Percentiles rank a stretch among this genome's conserved stretches.
These are phyloP conservation scores for Acrobasis suavella DNA, from an alignment of 2,888 invertebrate species.

Conservation along the genomic window DNA sequence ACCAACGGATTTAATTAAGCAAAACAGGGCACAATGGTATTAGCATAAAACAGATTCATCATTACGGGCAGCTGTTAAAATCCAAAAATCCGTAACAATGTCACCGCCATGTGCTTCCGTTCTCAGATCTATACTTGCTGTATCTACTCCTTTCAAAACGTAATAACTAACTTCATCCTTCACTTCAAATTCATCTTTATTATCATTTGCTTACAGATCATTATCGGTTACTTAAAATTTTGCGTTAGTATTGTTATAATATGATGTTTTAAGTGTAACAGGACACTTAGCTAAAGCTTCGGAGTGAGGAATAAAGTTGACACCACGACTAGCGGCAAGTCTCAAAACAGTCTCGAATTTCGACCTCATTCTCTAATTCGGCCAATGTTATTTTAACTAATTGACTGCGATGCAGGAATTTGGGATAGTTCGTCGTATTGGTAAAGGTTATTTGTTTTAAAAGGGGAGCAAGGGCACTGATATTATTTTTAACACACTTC, in stretches of 20 bases:
- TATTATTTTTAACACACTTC: background rate
- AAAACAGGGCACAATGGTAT: conserved; percentile 18
- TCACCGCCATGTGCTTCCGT: conserved; percentile 37
- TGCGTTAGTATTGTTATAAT: conserved; percentile 24
- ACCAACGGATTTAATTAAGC: conserved; percentile 19
- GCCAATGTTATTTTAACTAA: conserved; percentile 42
- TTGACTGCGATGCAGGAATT: conserved; percentile 28
- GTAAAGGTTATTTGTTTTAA: conserved; percentile 2
- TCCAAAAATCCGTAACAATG: conserved; percentile 34
- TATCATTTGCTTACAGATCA: conserved; percentile 15
- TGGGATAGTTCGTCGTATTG: background rate
- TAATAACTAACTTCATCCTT: conserved; percentile 17
- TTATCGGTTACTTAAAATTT: conserved; percentile 20
- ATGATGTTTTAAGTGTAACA: conserved; percentile 28
- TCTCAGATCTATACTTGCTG: conserved; percentile 30
- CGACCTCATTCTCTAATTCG: conserved; percentile 35
- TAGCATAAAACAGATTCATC: conserved; percentile 20
- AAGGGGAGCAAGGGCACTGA: background rate
- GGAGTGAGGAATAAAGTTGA: conserved; percentile 35
- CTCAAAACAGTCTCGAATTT: conserved; percentile 39
- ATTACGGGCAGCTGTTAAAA: conserved; percentile 34
- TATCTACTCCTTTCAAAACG: conserved; percentile 16
- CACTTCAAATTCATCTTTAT: conserved; percentile 26
- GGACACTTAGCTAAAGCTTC: conserved; percentile 33
- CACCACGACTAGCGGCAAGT: conserved; percentile 34